A percentile compares a stretch with the other conserved stretches of the same genome.
Conservation (phyloP, 2,888 invertebrate genomes). For the Argyresthia goedartella region DNA sequence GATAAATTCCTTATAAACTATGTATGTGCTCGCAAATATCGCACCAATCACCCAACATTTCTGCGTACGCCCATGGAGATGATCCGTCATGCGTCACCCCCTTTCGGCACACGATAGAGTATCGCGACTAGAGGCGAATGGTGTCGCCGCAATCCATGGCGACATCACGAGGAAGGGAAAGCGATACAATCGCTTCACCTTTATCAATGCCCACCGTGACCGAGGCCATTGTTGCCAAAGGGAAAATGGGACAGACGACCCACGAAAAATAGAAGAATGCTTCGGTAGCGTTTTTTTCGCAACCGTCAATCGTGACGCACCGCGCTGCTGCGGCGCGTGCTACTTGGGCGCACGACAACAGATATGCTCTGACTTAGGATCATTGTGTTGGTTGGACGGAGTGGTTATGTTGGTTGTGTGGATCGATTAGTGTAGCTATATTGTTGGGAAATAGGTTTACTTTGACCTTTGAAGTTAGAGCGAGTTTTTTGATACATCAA, state of each 20-base stretch:
- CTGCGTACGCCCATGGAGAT: too few relatives aligned
- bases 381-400: constrained; percentile 15
- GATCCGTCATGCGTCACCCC: too few relatives aligned
- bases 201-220: constrained; percentile 58
- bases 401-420: neutral
- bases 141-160: constrained; percentile 23
- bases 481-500: too few relatives aligned
- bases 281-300: constrained; percentile 26
- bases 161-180: constrained; percentile 53
- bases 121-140: too few relatives aligned
- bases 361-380: neutral
- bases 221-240: constrained; percentile 63
- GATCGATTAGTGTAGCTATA: too few relatives aligned
- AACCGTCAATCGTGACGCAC: constrained; percentile 31
- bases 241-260: constrained; percentile 54
- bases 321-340: constrained; percentile 32
- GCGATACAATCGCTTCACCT: constrained; percentile 56
- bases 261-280: constrained; percentile 51
- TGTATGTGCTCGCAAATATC: too few relatives aligned
- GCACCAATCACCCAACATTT: too few relatives aligned
- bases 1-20: too few relatives aligned
- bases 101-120: neutral
- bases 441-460: too few relatives aligned
- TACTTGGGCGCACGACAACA: constrained; percentile 18
- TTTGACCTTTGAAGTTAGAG: too few relatives aligned